Evolutionary conservation across 2,888 invertebrate species (phyloP).

Genomic region (Heteropelma amictum): DNA sequence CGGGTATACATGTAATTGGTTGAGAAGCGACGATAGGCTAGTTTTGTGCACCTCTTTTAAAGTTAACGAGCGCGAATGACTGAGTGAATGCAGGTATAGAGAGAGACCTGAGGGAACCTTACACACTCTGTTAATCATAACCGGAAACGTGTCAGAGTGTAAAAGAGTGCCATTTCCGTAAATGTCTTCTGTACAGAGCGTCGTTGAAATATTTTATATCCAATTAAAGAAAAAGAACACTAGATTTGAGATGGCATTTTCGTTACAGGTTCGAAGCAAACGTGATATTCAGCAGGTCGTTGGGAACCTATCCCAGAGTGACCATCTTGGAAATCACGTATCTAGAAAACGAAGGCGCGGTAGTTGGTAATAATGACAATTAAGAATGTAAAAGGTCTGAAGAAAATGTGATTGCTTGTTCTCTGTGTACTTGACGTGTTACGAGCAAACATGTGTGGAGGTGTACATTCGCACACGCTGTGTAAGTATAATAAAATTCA

Average conservation of each 20-base stretch:
- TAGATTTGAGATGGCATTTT: neutral
- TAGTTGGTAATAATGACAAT: too few relatives aligned
- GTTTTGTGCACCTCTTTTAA: constrained; percentile 29
- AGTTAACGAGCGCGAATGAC: constrained; percentile 47
- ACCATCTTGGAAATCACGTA: too few relatives aligned
- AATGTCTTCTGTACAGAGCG: constrained; percentile 25
- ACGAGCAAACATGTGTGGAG: neutral
- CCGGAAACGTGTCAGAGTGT: constrained; percentile 20
- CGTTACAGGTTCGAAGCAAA: neutral
- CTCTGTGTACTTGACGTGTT: too few relatives aligned
- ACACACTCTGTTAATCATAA: constrained; percentile 20
- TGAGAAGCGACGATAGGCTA: constrained; percentile 28
- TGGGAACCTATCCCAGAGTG: too few relatives aligned
- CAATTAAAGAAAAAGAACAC: neutral
- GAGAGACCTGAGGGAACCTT: neutral
- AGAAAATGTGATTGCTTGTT: neutral
- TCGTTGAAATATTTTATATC: constrained; percentile 11
- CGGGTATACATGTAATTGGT: constrained; percentile 41
- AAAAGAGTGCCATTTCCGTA: constrained; percentile 15
- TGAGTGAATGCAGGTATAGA: constrained; percentile 5
- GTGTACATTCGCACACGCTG: neutral
- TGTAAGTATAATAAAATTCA: constrained; percentile 14
- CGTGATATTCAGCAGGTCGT: too few relatives aligned
- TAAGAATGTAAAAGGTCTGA: neutral
- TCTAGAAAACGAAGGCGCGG: too few relatives aligned